Conservation (phyloP, 1,140 invertebrate genomes). For the Diabrotica virgifera region DNA sequence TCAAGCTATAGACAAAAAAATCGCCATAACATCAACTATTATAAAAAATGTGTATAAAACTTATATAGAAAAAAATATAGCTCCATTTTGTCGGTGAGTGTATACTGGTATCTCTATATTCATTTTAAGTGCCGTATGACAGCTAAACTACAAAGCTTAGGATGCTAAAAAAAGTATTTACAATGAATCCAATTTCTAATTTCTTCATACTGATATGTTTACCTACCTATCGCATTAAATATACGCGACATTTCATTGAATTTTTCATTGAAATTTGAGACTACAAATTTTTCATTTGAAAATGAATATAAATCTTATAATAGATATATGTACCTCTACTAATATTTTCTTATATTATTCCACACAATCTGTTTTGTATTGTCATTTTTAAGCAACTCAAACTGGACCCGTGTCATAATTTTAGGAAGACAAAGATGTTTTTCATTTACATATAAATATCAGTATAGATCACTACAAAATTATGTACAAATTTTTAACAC, state of each 20-base stretch:
- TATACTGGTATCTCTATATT: not conserved
- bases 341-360: constrained; percentile 18
- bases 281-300: constrained; percentile 16
- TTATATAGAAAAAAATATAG: not conserved
- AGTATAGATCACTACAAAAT: not conserved
- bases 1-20: too few species aligned
- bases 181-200: too few species aligned
- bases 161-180: too few species aligned
- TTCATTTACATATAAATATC: constrained; percentile 5
- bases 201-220: too few species aligned
- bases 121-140: too few species aligned
- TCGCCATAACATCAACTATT: too few species aligned
- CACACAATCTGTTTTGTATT: constrained; percentile 18
- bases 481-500: not conserved
- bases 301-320: constrained; percentile 6
- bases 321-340: constrained; percentile 1
- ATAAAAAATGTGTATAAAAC: too few species aligned
- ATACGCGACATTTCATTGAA: too few species aligned
- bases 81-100: not conserved
- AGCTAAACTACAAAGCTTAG: too few species aligned
- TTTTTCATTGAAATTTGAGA: not conserved
- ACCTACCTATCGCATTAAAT: too few species aligned
- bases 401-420: constrained; percentile 29
- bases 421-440: constrained; percentile 23
- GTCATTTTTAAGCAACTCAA: constrained; percentile 26